Evolutionary conservation across 2,113 vertebrate genomes (phyloP).

Genomic region (Callorhinus ursinus): DNA sequence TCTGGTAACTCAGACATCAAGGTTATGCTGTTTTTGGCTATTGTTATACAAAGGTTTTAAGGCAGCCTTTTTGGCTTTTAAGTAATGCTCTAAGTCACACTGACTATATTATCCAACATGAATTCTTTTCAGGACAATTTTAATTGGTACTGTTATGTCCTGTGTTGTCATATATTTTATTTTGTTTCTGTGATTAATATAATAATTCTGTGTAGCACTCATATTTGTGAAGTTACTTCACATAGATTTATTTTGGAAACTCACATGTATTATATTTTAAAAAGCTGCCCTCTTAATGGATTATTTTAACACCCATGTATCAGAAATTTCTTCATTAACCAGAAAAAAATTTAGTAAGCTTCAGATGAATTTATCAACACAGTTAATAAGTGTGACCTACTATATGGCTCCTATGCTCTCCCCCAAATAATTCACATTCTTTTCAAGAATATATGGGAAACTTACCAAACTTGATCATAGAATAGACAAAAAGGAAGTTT

Average conservation of each 20-base stretch:
- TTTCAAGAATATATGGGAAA: not conserved
- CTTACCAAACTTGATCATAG: not conserved
- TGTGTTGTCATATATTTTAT: not conserved
- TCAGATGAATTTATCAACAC: not conserved
- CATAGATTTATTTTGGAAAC: slow-evolving; percentile 13
- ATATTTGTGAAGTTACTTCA: slow-evolving; percentile 1
- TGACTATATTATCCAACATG: not conserved
- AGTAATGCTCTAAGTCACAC: not conserved
- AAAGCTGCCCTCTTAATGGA: not conserved
- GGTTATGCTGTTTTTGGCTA: not conserved
- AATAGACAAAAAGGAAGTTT: not conserved
- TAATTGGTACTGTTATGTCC: slow-evolving; percentile 30
- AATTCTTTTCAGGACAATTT: slow-evolving; percentile 29
- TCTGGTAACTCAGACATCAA: not conserved
- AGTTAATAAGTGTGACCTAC: not conserved
- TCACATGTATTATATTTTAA: not conserved
- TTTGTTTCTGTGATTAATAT: slow-evolving; percentile 38
- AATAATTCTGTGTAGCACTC: not conserved
- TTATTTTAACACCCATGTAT: slow-evolving; percentile 15
- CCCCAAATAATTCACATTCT: not conserved
- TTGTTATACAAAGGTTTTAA: not conserved
- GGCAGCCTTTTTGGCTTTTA: not conserved
- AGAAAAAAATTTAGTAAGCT: not conserved
- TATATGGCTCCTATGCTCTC: not conserved
- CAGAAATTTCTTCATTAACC: not conserved